A percentile compares a stretch with the other conserved stretches of the same genome.
These are phyloP conservation scores for Anseranas semipalmata DNA, from an alignment of 2,113 vertebrate genomes.

Conservation along the genomic window DNA sequence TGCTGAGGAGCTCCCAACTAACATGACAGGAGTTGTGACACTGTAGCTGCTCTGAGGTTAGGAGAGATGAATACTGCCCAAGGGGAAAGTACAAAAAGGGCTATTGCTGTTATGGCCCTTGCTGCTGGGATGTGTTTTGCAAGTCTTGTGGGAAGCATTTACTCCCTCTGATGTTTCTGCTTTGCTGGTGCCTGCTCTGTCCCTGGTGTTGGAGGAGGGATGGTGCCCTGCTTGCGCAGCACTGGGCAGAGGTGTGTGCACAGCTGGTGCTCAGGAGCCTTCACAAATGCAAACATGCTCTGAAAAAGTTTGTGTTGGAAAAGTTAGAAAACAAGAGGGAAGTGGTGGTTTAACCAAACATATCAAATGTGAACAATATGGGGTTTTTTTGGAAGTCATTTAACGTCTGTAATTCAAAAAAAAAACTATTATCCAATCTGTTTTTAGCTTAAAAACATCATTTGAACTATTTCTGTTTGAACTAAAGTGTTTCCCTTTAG, in stretches of 20 bases:
- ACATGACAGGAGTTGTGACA: too few species aligned
- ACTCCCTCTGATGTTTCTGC: rapidly evolving
- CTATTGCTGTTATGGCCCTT: background rate
- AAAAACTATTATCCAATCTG: background rate
- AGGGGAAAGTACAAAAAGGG: background rate
- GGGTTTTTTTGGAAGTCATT: background rate
- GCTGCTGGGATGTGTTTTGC: background rate
- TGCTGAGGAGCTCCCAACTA: background rate
- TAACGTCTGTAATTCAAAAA: background rate
- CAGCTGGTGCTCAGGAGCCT: background rate
- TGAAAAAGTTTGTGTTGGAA: rapidly evolving
- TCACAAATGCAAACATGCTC: background rate
- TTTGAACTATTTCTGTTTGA: background rate
- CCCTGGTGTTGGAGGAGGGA: background rate
- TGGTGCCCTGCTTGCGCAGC: rapidly evolving
- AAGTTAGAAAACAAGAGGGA: background rate
- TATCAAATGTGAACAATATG: background rate
- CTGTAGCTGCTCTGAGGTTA: background rate
- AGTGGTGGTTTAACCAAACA: background rate
- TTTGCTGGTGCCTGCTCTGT: background rate
- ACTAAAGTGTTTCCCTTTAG: background rate
- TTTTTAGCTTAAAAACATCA: background rate
- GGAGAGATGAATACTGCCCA: background rate
- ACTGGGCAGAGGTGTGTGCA: background rate
- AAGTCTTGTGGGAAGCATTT: background rate